These are phyloP conservation scores for Scolopax bukidnonensis DNA, from an alignment of 2,797 vertebrate species.

Conservation along the genomic window DNA sequence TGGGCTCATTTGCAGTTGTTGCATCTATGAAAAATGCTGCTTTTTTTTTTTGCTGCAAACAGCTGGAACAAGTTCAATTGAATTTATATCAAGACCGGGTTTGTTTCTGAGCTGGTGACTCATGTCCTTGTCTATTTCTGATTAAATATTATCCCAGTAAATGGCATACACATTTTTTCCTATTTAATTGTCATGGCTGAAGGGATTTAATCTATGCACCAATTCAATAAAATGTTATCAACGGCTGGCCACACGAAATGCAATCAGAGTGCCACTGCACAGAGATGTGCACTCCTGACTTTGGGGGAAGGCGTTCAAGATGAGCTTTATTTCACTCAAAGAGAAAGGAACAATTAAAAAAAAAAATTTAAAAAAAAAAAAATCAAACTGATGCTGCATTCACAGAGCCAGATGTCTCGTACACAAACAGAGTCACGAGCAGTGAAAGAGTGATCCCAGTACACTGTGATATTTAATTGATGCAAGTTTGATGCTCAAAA, in stretches of 20 bases:
- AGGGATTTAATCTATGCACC: constrained; percentile 46
- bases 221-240: constrained; percentile 50
- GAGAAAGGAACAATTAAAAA: neutral
- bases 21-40: constrained; percentile 4
- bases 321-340: neutral
- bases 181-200: constrained; percentile 65
- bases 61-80: constrained; percentile 47
- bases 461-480: constrained; percentile 14
- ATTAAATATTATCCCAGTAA: constrained; percentile 68
- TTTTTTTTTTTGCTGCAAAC: neutral
- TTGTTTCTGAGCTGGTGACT: constrained; percentile 64
- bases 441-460: neutral
- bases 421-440: neutral
- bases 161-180: constrained; percentile 38
- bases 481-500: constrained; percentile 1
- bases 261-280: constrained; percentile 5
- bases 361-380: neutral
- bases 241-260: neutral
- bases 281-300: neutral
- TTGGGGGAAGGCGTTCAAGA: neutral
- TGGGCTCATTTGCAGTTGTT: neutral
- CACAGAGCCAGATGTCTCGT: constrained; percentile 20
- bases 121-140: constrained; percentile 66
- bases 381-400: neutral
- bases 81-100: constrained; percentile 39